Base-by-base conservation (phyloP, 2,113 vertebrate species). In the Ciconia stormi region DNA sequence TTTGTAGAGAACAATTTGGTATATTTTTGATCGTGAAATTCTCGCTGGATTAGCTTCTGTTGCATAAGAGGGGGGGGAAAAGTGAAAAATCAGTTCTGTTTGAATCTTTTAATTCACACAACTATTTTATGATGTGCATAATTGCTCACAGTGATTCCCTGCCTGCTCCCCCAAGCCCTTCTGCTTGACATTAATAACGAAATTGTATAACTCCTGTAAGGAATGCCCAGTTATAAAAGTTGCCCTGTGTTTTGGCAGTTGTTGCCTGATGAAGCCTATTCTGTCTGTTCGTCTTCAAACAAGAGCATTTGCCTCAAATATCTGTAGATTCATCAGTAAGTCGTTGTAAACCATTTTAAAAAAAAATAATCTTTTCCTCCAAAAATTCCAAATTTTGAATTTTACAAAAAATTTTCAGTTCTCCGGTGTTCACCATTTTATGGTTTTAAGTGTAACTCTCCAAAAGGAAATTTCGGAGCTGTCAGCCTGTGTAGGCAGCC, bases 371-470 rank as follows among this genome's bases (percentile, higher is more conserved):
- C 36, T 56, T 55, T 29, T 4, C 16, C 17, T 13, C 10, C 16
- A 15, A 36, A 42, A 56, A 65, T 8, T n/a, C 17, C 18, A 29
- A 36, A 81, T 66, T 21, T n/a, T 3, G 0, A 59, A 42, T 50
- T 55, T 42, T 9, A 0, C 6, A 69, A 70, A 40, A 3, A 4
- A 5, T 5, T 2, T 16, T 10, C 11, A 16, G 36, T 76, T 42
- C 17, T 58, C 3, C 32, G 10, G 5, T 36, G 5, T 13, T 63
- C 56, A 52, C n/a, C 27, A 1, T 62, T 55, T 46, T 22, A 38
- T 25, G 71, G 12, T 12, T 22, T 13, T 32, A 67, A 56, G 26
- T 36, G 8, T 6, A 56, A 26, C 47, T 50, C 36, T 44, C 23
- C 50, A 40, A 42, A 66, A 92, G 81, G 86, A 6, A 38, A 79